A percentile compares a stretch with the other conserved stretches of the same genome.
Evolutionary conservation across 2,888 invertebrate species (phyloP).

Genomic region (Atherix ibis): DNA sequence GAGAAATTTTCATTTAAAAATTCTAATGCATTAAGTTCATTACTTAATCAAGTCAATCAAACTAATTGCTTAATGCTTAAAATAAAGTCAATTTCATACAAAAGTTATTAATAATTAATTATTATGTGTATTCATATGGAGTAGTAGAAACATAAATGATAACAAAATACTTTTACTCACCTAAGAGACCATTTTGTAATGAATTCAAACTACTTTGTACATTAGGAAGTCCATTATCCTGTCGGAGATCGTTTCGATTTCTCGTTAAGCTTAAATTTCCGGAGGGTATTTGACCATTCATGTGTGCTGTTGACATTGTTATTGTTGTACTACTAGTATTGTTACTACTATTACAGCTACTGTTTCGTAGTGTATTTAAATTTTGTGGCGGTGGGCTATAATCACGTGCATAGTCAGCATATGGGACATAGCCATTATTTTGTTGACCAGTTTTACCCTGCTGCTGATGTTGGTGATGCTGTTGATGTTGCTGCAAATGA

Average conservation of each 20-base stretch:
- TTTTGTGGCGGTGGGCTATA: slow-evolving; percentile 39
- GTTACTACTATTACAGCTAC: slow-evolving; percentile 5
- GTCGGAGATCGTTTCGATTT: slow-evolving; percentile 19
- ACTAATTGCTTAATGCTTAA: too few species aligned
- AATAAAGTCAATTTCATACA: too few species aligned
- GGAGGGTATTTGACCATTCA: slow-evolving; percentile 15
- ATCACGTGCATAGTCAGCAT: slow-evolving; percentile 76
- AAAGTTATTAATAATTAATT: not conserved
- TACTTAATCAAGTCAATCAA: too few species aligned
- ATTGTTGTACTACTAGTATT: slow-evolving; percentile 8
- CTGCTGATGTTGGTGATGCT: not conserved
- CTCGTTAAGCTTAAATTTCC: slow-evolving; percentile 20
- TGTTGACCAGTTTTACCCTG: slow-evolving; percentile 45
- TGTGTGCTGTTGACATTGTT: slow-evolving; percentile 9
- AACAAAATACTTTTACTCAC: too few species aligned
- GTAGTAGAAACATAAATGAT: too few species aligned
- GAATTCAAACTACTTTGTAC: slow-evolving; percentile 28
- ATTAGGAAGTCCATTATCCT: slow-evolving; percentile 32
- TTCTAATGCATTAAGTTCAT: too few species aligned
- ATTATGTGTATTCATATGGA: not conserved
- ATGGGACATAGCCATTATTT: slow-evolving; percentile 74
- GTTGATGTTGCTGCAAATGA: slow-evolving; percentile 13
- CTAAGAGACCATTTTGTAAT: slow-evolving; percentile 25
- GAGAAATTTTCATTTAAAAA: too few species aligned
- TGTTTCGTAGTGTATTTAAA: slow-evolving; percentile 18